These are phyloP conservation scores for Panorpa germanica DNA, from an alignment of 2,888 invertebrate species.

Conservation along the genomic window DNA sequence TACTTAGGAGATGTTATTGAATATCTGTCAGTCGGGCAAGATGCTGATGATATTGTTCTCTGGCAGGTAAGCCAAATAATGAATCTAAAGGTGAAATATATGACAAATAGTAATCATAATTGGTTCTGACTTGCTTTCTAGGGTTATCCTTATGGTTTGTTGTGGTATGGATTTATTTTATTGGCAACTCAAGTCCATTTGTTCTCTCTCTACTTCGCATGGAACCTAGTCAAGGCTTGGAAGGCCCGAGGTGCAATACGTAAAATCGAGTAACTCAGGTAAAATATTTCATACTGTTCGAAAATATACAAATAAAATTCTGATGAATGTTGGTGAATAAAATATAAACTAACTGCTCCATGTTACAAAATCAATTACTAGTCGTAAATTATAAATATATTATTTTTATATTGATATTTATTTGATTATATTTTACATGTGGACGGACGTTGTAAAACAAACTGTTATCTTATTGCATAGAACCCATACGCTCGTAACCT, in stretches of 20 bases:
- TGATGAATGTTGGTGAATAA: too few species aligned
- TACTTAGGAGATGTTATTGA: conserved; percentile 71
- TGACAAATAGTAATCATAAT: conserved; percentile 3
- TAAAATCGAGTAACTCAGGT: conserved; percentile 39
- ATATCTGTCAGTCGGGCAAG: conserved; percentile 41
- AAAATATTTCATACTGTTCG: too few species aligned
- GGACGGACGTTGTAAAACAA: too few species aligned
- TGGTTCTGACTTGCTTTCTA: conserved; percentile 24
- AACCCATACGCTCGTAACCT: too few species aligned
- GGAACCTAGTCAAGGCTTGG: conserved; percentile 69
- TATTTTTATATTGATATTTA: too few species aligned
- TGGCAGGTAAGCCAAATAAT: conserved; percentile 50
- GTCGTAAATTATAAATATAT: too few species aligned
- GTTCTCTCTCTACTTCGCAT: conserved; percentile 71
- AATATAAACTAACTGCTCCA: too few species aligned
- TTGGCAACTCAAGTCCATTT: conserved; percentile 75
- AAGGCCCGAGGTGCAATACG: conserved; percentile 47
- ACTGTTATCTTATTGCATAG: too few species aligned
- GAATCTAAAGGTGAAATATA: background rate
- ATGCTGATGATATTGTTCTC: conserved; percentile 41
- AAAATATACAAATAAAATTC: too few species aligned
- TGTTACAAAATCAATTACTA: too few species aligned
- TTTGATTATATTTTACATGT: too few species aligned
- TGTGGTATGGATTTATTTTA: conserved; percentile 84
- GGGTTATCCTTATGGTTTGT: conserved; percentile 77